Conservation (phyloP, 2,113 vertebrate genomes). For the Rhadina sibilatrix region DNA sequence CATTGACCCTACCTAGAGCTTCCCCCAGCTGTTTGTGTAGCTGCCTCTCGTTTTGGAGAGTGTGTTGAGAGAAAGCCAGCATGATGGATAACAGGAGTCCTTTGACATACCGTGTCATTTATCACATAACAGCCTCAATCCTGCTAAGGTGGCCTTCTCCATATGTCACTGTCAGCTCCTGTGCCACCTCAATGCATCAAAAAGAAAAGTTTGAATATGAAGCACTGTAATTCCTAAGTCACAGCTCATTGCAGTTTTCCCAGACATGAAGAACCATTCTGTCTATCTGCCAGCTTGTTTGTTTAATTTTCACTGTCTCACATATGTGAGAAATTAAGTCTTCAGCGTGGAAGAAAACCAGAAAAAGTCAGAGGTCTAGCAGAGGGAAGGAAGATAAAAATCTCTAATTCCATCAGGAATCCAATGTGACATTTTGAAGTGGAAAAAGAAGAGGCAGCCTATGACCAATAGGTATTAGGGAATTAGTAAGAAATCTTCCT, state of each 20-base stretch:
- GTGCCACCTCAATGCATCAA: constrained; percentile 73
- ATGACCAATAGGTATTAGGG: neutral
- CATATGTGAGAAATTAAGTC: constrained; percentile 46
- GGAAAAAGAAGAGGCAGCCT: neutral
- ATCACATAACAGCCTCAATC: constrained; percentile 76
- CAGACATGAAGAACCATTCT: constrained; percentile 42
- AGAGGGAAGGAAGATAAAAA: constrained; percentile 24
- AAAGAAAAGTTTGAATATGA: constrained; percentile 73
- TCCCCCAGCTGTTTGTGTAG: neutral
- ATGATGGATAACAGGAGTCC: constrained; percentile 79
- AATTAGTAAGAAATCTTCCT: neutral
- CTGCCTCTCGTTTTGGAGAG: neutral
- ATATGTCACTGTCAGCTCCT: constrained; percentile 77
- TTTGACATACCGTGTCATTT: constrained; percentile 79
- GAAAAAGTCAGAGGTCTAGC: neutral
- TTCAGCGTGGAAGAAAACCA: constrained; percentile 1
- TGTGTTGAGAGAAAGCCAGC: constrained; percentile 42
- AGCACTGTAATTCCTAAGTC: constrained; percentile 60
- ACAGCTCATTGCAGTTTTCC: constrained; percentile 54
- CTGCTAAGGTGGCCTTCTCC: constrained; percentile 64
- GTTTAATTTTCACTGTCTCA: constrained; percentile 56
- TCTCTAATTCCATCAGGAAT: constrained; percentile 13
- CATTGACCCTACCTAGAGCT: neutral
- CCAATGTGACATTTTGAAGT: constrained; percentile 17
- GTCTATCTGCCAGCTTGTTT: constrained; percentile 58